phyloP scores from a whole-genome alignment of 2,797 vertebrate species.

The Anolis apletophallus region DNA sequence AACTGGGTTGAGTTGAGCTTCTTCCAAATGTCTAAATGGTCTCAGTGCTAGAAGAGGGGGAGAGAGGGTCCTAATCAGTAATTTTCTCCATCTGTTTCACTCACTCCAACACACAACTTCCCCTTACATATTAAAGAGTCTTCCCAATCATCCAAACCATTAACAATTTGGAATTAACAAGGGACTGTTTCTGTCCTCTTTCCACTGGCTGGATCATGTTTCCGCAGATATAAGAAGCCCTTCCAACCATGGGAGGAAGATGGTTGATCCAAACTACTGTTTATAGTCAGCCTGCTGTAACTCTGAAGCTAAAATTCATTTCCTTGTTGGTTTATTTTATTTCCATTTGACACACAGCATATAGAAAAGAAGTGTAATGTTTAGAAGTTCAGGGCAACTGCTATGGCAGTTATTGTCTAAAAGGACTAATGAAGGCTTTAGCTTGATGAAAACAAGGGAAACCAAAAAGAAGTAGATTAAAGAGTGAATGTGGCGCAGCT shows the following conservation, averaged over 20 bases:
- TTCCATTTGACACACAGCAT: slow-evolving; percentile 25
- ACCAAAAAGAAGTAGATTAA: slow-evolving; percentile 22
- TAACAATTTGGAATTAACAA: neutral
- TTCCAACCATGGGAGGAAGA: neutral
- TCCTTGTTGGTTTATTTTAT: slow-evolving; percentile 12
- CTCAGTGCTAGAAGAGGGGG: neutral
- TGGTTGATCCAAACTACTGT: slow-evolving; percentile 14
- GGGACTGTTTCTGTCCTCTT: neutral
- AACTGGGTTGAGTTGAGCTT: neutral
- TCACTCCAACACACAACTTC: neutral
- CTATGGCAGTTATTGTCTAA: slow-evolving; percentile 35
- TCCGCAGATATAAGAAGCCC: neutral
- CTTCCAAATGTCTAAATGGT: neutral
- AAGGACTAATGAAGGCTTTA: slow-evolving; percentile 32
- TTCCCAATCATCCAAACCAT: neutral
- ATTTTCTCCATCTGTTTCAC: no score
- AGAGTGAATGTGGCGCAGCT: no score
- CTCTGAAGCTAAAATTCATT: slow-evolving; percentile 26
- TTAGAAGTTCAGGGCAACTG: slow-evolving; percentile 20
- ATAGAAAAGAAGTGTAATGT: neutral
- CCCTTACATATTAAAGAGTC: neutral
- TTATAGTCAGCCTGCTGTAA: slow-evolving; percentile 38
- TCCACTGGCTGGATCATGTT: neutral
- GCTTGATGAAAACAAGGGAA: slow-evolving; percentile 39
- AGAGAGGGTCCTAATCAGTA: no score